Evolutionary conservation across 2,888 invertebrate species (phyloP), one percentile per base, ranked within the genome.

Genomic region (Aelia acuminata): DNA sequence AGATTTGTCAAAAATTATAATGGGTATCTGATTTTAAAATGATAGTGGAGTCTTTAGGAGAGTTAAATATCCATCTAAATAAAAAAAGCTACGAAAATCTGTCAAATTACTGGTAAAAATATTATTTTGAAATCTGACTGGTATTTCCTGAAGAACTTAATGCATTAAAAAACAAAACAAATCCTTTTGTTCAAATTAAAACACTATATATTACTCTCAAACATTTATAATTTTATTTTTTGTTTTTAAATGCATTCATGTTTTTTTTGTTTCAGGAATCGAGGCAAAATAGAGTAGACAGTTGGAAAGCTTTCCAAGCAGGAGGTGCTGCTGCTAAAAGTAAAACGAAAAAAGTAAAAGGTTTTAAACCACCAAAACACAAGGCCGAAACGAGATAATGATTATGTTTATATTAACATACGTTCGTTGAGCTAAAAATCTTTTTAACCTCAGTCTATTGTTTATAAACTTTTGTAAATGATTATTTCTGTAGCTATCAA

Each of bases 261-360:
- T 80, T 87, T 48, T 43, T 57, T 87, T 88, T 84, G 13, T 84
- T 48, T 43, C 93, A 96, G 95, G 98, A 98, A 93, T 98, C 98
- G 80, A 94, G 98, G 90, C 97, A 98, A 93, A 97, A 95, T 91
- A 94, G 98, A 90, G 98, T 98, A 0, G 96, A 97, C 90, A 98
- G 97, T 92, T 98, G 98, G 98, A 97, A 98, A 91, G 96, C 95
- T 48, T 98, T 98, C 92, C 96, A 97, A 92, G 95, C 96, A 0
- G 94, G 94, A 84, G 92, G 92, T 26, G 92, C 93, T 70, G 94
- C 93, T 15, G 84, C 84, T 88, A 96, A 96, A 92, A 94, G 95
- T 90, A 97, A 97, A 91, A 95, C 94, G 89, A 96, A 96, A 93
- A 97, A 96, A 92, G 94, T 96, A 91, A 96, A 96, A 92, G 94